These are phyloP conservation scores for Pseudochromis fuscus DNA, from an alignment of 2,797 vertebrate species.

Conservation along the genomic window DNA sequence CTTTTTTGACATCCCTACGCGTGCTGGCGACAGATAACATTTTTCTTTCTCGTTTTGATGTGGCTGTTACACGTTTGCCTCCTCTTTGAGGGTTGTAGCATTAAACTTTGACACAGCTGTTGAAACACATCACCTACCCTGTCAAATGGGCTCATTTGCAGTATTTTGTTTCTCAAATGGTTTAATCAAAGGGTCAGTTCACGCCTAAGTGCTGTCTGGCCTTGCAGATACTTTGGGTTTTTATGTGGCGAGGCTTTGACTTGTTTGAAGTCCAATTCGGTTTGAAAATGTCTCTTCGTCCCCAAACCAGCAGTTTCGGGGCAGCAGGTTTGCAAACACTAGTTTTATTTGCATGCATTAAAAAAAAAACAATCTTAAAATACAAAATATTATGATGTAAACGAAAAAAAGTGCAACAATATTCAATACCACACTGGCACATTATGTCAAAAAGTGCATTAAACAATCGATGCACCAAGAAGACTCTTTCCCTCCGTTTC, in stretches of 20 bases:
- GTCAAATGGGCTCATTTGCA: slow-evolving; percentile 36
- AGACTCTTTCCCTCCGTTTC: too few species aligned
- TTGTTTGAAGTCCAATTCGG: slow-evolving; percentile 24
- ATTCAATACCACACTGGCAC: not conserved
- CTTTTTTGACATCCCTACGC: slow-evolving; percentile 35
- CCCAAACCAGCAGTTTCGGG: not conserved
- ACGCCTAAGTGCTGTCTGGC: not conserved
- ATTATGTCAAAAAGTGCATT: not conserved
- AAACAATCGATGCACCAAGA: not conserved
- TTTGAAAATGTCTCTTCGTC: slow-evolving; percentile 1
- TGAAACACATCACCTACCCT: slow-evolving; percentile 26
- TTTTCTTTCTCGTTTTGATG: slow-evolving; percentile 37
- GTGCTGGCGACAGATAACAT: slow-evolving; percentile 22
- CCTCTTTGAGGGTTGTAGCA: slow-evolving; percentile 29
- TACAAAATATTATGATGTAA: not conserved
- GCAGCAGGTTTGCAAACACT: not conserved
- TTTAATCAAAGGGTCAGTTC: slow-evolving; percentile 40
- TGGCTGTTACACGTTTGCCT: slow-evolving; percentile 7
- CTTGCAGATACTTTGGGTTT: slow-evolving; percentile 12
- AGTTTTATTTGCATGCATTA: not conserved
- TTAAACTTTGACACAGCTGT: slow-evolving; percentile 31
- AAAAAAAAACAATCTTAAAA: not conserved
- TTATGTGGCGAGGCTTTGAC: slow-evolving; percentile 11
- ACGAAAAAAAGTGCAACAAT: not conserved
- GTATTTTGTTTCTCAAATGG: slow-evolving; percentile 41